Base-by-base conservation (phyloP, 2,113 vertebrate genomes). In the Dromaius novaehollandiae region DNA sequence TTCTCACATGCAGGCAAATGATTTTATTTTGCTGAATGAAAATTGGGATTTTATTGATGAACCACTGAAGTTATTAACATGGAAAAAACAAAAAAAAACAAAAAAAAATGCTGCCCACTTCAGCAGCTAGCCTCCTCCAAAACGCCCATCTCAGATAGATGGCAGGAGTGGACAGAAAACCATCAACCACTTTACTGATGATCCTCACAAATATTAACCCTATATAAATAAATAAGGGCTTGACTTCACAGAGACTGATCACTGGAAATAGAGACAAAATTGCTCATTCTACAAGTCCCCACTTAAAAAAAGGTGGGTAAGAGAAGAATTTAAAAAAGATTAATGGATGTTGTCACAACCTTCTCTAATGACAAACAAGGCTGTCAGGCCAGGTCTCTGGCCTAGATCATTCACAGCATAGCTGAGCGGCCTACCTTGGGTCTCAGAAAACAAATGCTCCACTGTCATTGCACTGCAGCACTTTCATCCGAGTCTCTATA, bases 311-410 rank as follows among this genome's bases (percentile, higher is more conserved):
- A 82, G 5, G 21, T 58, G 65, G 63, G 60, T 86, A 89, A 89
- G 66, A 96, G 88, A 89, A 88, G 86, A 96, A 96, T 93, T 94
- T 96, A 48, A 82, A 90, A 95, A 97, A 97, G 97, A 97, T 97
- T 87, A 97, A 97, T 94, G 88, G 83, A 93, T 79, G 68, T 97
- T 97, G 96, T 96, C 93, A 96, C 93, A 96, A 92, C 93, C 83
- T 94, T 87, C 96, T 97, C 71, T 81, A 93, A 96, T 97, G 97
- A 97, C 92, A 97, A 95, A 96, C 94, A 97, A 91, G 87, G 83
- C 75, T 96, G 94, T 96, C 95, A 96, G 83, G 87, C 66, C 81
- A 75, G 85, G 94, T 93, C 90, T 93, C 91, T 96, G 92, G 76
- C 74, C 94, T 82, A 93, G 94, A 96, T 97, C 96, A 95, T 69